Percentiles rank a stretch among this genome's conserved stretches.
Evolutionary conservation across 2,113 vertebrate genomes (phyloP).

Genomic region (Oreocharis arfaki): DNA sequence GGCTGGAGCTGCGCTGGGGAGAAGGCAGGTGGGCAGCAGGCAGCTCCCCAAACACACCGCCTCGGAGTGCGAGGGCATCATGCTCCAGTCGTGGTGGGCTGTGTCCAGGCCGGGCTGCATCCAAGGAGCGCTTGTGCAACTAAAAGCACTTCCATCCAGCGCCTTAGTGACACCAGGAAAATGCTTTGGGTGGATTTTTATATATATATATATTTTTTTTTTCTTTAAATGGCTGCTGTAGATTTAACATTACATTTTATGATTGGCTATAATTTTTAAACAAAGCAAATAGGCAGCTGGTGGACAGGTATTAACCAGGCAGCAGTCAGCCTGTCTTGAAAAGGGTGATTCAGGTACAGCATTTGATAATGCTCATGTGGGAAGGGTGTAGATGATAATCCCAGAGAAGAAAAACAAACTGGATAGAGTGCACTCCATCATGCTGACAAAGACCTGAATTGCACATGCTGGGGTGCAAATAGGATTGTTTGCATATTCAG

Average conservation of each 20-base stretch:
- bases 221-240: background rate
- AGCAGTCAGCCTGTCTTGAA: background rate
- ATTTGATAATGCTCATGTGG: background rate
- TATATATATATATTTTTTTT: too few relatives aligned
- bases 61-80: background rate
- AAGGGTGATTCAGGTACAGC: background rate
- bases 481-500: constrained; percentile 8
- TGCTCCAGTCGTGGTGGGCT: background rate
- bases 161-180: background rate
- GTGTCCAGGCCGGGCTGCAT: background rate
- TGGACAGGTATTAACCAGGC: background rate
- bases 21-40: background rate
- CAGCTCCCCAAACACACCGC: background rate
- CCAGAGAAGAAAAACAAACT: background rate
- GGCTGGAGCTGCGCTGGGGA: background rate
- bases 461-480: background rate
- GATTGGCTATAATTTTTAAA: background rate
- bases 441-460: background rate
- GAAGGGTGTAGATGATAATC: background rate
- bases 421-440: background rate
- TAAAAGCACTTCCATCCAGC: background rate
- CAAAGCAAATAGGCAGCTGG: background rate
- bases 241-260: background rate
- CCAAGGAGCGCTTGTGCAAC: background rate
- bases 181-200: background rate